These are phyloP conservation scores for Drosophila barbarae DNA, from an alignment of 2,888 invertebrate genomes.

Conservation along the genomic window DNA sequence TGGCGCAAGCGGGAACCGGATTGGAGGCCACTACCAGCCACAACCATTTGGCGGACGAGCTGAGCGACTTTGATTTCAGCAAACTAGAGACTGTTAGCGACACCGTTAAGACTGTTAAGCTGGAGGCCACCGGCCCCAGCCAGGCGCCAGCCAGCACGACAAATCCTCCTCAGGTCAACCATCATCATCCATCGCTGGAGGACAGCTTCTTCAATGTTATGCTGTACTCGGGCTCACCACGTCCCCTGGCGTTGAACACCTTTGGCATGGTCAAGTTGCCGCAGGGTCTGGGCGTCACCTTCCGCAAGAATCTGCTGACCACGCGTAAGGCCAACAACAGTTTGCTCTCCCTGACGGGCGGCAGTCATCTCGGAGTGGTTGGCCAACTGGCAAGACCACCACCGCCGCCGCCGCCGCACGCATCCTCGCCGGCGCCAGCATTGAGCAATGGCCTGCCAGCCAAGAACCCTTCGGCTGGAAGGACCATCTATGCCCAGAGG, in stretches of 20 bases:
- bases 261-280: conserved; percentile 75
- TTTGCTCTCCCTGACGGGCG: conserved; percentile 64
- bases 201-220: conserved; percentile 72
- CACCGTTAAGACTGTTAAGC: conserved; percentile 70
- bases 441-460: conserved; percentile 34
- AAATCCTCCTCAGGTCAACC: conserved; percentile 31
- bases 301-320: conserved; percentile 74
- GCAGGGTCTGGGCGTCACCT: conserved; percentile 66
- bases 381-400: conserved; percentile 60
- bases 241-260: conserved; percentile 73
- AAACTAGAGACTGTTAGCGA: conserved; percentile 70
- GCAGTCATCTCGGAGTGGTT: conserved; percentile 66
- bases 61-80: conserved; percentile 67
- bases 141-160: conserved; percentile 19
- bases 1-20: conserved; percentile 40
- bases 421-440: conserved; percentile 26
- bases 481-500: conserved; percentile 71
- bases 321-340: conserved; percentile 76
- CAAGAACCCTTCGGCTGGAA: conserved; percentile 50
- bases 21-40: neutral
- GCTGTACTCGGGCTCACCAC: conserved; percentile 69
- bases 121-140: conserved; percentile 50
- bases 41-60: conserved; percentile 51
- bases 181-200: conserved; percentile 55
- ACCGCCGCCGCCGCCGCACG: conserved; percentile 37